phyloP scores from a whole-genome alignment of 30 jellyfish, hydroid and myxozoan species.

The Mastigias papua region DNA sequence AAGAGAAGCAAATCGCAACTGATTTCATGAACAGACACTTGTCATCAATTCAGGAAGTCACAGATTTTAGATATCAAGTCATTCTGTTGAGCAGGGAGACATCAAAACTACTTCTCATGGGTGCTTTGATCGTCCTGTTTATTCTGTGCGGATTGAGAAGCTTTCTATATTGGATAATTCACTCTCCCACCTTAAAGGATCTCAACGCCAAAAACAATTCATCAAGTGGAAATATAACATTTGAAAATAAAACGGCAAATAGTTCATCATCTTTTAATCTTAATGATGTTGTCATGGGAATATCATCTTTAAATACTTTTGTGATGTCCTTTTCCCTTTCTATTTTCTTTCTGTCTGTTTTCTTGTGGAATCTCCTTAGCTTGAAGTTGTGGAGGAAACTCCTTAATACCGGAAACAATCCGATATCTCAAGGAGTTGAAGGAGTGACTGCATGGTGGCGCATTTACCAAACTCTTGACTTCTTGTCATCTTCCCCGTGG shows the following conservation, averaged over 20 bases:
- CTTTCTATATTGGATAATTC: slow-evolving; percentile 25
- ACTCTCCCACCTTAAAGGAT: background rate
- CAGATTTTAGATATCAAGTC: background rate
- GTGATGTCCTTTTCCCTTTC: slow-evolving; percentile 34
- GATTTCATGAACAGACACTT: slow-evolving; percentile 42
- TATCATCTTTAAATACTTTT: slow-evolving; percentile 44
- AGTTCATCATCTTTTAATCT: background rate
- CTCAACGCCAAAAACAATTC: background rate
- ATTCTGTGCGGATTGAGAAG: background rate
- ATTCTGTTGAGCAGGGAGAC: background rate
- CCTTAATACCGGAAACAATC: background rate
- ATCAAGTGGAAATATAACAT: background rate
- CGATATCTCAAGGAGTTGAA: slow-evolving; percentile 35
- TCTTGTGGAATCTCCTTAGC: slow-evolving; percentile 33
- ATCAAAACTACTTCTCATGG: slow-evolving; percentile 10
- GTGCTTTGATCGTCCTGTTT: no score
- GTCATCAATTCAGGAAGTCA: slow-evolving; percentile 40
- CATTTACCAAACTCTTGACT: slow-evolving; percentile 38
- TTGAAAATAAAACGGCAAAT: background rate
- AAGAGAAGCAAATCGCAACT: slow-evolving; percentile 38
- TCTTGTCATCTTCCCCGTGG: slow-evolving; percentile 23
- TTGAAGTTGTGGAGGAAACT: slow-evolving; percentile 49
- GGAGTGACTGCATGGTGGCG: slow-evolving; percentile 79
- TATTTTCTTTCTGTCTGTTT: slow-evolving; percentile 19
- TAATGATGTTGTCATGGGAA: slow-evolving; percentile 7